These are phyloP conservation scores for Rhea americana DNA, from an alignment of 2,113 vertebrate genomes.

Conservation along the genomic window DNA sequence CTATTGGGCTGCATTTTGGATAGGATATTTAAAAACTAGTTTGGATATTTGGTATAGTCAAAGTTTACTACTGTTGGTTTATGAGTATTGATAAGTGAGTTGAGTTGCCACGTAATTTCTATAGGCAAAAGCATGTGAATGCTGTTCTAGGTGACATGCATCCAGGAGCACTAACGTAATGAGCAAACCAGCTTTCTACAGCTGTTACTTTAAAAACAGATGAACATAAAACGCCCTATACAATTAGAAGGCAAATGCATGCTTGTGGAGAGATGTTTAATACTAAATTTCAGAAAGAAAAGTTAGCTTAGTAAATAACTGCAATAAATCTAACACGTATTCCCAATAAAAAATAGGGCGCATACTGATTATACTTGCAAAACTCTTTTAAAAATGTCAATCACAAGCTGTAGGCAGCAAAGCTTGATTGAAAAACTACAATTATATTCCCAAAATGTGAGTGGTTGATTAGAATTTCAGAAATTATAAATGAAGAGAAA, in stretches of 20 bases:
- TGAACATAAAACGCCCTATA: fast-evolving
- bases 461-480: background rate
- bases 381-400: background rate
- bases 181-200: background rate
- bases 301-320: background rate
- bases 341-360: background rate
- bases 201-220: background rate
- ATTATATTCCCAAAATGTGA: background rate
- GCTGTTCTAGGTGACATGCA: fast-evolving
- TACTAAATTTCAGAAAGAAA: background rate
- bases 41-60: background rate
- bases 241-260: background rate
- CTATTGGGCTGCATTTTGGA: background rate
- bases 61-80: background rate
- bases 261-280: background rate
- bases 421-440: background rate
- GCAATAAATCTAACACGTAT: background rate
- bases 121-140: background rate
- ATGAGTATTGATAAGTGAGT: background rate
- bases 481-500: background rate
- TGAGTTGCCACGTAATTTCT: background rate
- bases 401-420: background rate
- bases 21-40: background rate
- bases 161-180: background rate
- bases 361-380: background rate